These are phyloP conservation scores for Mycteria americana DNA, from an alignment of 2,797 vertebrate genomes.

Conservation along the genomic window DNA sequence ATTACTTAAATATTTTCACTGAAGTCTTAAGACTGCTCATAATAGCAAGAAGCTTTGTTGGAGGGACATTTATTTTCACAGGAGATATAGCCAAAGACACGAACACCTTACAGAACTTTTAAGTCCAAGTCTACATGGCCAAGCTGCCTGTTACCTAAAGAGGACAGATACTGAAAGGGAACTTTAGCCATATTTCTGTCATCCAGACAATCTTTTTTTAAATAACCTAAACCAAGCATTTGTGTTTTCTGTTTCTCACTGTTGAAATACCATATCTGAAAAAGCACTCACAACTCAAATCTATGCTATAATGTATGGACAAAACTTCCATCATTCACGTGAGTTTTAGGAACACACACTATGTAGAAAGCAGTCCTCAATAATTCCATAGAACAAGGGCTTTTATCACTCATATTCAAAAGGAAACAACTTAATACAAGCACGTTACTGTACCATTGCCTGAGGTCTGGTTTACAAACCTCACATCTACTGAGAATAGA, in stretches of 20 bases:
- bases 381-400: background rate
- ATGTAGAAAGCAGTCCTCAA: background rate
- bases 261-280: background rate
- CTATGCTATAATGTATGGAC: background rate
- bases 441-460: too few species aligned
- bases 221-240: background rate
- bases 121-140: background rate
- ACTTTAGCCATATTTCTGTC: background rate
- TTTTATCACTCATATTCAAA: background rate
- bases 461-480: background rate
- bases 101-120: background rate
- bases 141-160: background rate
- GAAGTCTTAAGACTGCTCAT: background rate
- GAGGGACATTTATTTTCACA: background rate
- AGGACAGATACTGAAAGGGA: background rate
- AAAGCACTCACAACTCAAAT: background rate
- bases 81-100: background rate
- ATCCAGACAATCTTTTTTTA: background rate
- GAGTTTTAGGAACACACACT: background rate
- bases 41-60: background rate
- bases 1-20: background rate
- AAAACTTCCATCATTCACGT: background rate
- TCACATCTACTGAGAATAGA: background rate
- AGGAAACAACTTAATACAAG: background rate
- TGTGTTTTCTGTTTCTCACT: background rate